Conservation (phyloP, 2,888 invertebrate genomes). For the Cacoxenus indagator region DNA sequence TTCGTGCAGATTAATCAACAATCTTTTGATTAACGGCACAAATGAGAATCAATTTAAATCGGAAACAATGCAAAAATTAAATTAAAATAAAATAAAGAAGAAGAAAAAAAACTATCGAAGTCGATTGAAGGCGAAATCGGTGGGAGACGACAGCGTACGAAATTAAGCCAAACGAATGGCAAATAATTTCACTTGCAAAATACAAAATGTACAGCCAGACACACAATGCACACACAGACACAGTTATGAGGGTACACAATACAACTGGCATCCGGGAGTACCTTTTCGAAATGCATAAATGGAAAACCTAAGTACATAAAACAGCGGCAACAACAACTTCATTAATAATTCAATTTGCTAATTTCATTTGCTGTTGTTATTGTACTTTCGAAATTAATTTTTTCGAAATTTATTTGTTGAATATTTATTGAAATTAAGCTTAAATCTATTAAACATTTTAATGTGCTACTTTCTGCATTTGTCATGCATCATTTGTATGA, state of each 20-base stretch:
- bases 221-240: constrained; percentile 20
- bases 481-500: too few species aligned
- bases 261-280: constrained; percentile 53
- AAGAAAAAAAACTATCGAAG: neutral
- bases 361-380: constrained; percentile 22
- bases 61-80: constrained; percentile 24
- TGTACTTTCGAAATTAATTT: too few species aligned
- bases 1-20: constrained; percentile 22
- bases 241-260: neutral
- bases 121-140: neutral
- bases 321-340: constrained; percentile 3
- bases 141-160: neutral
- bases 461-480: too few species aligned
- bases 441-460: too few species aligned
- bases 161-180: too few species aligned
- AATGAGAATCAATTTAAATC: constrained; percentile 35
- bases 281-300: constrained; percentile 27
- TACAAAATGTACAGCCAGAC: neutral
- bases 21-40: constrained; percentile 24
- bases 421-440: constrained; percentile 13
- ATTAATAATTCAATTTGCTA: constrained; percentile 34
- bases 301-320: constrained; percentile 31
- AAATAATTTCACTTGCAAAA: constrained; percentile 55
- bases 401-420: neutral
- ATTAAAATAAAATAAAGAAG: neutral